A percentile compares a stretch with the other conserved stretches of the same genome.
Conservation (phyloP, 2,888 invertebrate species). For the Rhaphigaster nebulosa region DNA sequence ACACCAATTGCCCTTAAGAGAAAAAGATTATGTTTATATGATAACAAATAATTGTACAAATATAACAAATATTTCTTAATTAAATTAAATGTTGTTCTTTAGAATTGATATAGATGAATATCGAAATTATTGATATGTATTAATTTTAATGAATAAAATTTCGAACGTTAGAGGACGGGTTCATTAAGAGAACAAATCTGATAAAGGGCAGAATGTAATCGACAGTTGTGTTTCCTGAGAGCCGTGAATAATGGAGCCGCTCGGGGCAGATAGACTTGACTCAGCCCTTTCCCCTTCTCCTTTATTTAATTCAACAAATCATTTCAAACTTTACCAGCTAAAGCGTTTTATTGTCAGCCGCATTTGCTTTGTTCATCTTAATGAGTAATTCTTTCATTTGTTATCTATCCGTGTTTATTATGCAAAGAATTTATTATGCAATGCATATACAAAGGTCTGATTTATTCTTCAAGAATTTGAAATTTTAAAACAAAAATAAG, state of each 20-base stretch:
- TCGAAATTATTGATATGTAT: not conserved
- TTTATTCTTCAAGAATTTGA: no score
- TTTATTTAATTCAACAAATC: constrained; percentile 42
- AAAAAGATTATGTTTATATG: no score
- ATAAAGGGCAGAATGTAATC: constrained; percentile 38
- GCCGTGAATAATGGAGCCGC: constrained; percentile 4
- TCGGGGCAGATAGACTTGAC: not conserved
- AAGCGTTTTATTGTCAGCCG: constrained; percentile 11
- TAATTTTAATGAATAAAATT: constrained; percentile 34
- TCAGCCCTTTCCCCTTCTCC: not conserved
- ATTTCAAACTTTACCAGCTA: not conserved
- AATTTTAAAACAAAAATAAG: no score
- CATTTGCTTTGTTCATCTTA: constrained; percentile 7
- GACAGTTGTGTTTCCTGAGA: constrained; percentile 43
- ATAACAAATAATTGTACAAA: no score
- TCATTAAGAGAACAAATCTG: constrained; percentile 44
- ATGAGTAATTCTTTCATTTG: not conserved
- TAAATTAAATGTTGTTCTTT: not conserved
- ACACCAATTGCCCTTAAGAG: no score
- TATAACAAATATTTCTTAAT: not conserved
- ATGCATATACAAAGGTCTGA: no score
- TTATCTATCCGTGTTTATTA: not conserved
- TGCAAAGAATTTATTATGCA: not conserved
- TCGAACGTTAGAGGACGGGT: not conserved
- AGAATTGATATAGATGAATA: not conserved